Evolutionary conservation across 2,113 vertebrate species (phyloP).

Genomic region (Rhea pennata): DNA sequence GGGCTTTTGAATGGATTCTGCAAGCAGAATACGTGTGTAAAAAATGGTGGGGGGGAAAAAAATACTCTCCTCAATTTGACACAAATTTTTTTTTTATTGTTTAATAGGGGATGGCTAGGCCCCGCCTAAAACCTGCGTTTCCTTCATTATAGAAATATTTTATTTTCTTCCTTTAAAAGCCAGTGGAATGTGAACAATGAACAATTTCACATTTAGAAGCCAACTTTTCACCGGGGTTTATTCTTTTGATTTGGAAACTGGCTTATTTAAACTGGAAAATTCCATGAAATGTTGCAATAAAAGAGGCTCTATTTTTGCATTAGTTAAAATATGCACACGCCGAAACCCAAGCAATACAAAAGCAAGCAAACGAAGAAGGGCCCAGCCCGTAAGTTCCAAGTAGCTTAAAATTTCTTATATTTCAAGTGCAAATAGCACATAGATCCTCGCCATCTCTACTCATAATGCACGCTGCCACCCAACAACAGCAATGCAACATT

Average conservation of each 20-base stretch:
- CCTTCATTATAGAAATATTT: conserved; percentile 17
- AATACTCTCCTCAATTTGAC: neutral
- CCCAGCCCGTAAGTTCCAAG: neutral
- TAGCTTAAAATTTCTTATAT: neutral
- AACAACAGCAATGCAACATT: conserved; percentile 29
- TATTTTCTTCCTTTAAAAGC: neutral
- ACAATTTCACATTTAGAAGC: conserved; percentile 43
- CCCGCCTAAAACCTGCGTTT: neutral
- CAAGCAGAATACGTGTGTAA: neutral
- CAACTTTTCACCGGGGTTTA: conserved; percentile 51
- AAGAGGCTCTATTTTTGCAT: conserved; percentile 57
- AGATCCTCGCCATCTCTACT: conserved; percentile 4
- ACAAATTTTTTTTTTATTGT: neutral
- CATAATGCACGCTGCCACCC: conserved; percentile 39
- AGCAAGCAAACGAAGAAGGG: conserved; percentile 21
- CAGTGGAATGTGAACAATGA: conserved; percentile 39
- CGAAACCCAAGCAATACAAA: neutral
- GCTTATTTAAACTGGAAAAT: conserved; percentile 58
- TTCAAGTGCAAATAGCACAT: conserved; percentile 12
- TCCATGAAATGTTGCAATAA: conserved; percentile 60
- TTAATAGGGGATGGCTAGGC: neutral
- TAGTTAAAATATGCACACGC: conserved; percentile 30
- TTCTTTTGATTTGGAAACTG: conserved; percentile 63
- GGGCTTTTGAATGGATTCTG: neutral
- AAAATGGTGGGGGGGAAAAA: neutral